Base-by-base conservation (phyloP, 1,140 invertebrate species). In the Ceratina japonica region DNA sequence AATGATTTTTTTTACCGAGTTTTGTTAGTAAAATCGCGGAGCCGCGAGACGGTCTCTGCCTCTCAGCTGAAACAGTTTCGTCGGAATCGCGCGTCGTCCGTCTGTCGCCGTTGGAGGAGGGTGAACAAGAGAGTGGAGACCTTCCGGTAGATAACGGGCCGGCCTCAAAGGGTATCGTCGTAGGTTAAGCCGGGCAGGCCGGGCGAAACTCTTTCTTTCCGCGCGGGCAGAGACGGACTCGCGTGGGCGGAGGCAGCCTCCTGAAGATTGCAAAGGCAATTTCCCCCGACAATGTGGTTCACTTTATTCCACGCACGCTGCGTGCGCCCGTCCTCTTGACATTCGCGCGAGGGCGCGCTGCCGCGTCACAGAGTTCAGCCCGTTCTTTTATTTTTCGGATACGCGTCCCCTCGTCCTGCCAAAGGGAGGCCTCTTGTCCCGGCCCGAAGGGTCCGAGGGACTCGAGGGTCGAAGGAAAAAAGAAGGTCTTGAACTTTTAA, bases 251-350 rank as follows among this genome's bases (percentile, higher is more conserved):
- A 71, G 15, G 59, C 27, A 63, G 75, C 68, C 75, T 77, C 49
- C 75, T 77, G 75, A 77, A 77, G 66, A 77, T 77, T 77, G 68
- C 75, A 77, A 71, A 77, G 49, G 75, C 75, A 77, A 77, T 77
- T 77, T 77, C 49, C 49, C 2, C 18, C 59, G 12, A 77, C 75
- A 77, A 77, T 77, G 44, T 22, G 37, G 75, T 22, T 51, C 58
- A 62, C 68, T 76, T 76, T 63, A 54, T 71, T 54, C 51, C 13
- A 77, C 75, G 68, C 75, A 77, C 49, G 68, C 15, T 71, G 75
- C 75, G 75, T 63, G 71, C 63, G 56, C 66, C 75, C 68, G 51
- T 63, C 22, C 68, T 77, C 49, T 77, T 31, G 24, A 44, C 49
- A 52, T 54, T 77, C 75, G 44, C 49, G 64, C 31, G 54, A 44